These are phyloP conservation scores for Sebastes trivittatus DNA, from an alignment of 2,797 vertebrate species.

Conservation along the genomic window DNA sequence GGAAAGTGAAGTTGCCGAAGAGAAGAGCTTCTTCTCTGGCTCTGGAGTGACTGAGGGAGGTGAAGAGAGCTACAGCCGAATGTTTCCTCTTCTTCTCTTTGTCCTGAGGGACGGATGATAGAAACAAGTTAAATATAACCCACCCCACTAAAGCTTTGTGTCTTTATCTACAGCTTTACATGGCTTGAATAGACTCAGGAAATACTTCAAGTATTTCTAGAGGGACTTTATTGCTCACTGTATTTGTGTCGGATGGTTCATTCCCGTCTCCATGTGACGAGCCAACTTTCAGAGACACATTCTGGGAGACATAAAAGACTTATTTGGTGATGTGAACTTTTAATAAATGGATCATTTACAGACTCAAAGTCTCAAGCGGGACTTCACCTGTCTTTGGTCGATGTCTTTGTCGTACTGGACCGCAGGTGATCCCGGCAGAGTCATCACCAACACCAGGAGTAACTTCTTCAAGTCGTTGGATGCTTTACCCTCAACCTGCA, in stretches of 20 bases:
- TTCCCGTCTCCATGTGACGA: not conserved
- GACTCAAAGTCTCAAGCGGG: not conserved
- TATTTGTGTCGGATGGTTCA: not conserved
- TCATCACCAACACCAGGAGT: slow-evolving; percentile 81
- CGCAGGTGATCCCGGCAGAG: slow-evolving; percentile 81
- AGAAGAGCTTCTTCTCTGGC: slow-evolving; percentile 79
- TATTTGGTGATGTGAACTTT: not conserved
- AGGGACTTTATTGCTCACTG: slow-evolving; percentile 35
- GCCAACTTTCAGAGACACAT: not conserved
- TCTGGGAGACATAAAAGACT: slow-evolving; percentile 33
- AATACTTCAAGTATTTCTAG: not conserved
- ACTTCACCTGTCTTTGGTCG: slow-evolving; percentile 57
- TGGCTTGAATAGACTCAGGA: not conserved
- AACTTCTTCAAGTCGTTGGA: slow-evolving; percentile 68
- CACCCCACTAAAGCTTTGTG: not conserved
- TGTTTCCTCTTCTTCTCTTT: slow-evolving; percentile 2
- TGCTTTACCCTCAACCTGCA: slow-evolving; percentile 72
- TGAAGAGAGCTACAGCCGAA: slow-evolving; percentile 63
- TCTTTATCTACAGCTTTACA: not conserved
- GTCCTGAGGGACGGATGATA: slow-evolving; percentile 34
- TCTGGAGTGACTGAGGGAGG: slow-evolving; percentile 72
- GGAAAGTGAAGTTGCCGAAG: slow-evolving; percentile 77
- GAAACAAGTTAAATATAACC: not conserved
- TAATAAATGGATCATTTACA: not conserved
- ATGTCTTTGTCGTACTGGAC: slow-evolving; percentile 72